Conservation (phyloP, 1,140 invertebrate genomes). For the Andrena cerasifolii region DNA sequence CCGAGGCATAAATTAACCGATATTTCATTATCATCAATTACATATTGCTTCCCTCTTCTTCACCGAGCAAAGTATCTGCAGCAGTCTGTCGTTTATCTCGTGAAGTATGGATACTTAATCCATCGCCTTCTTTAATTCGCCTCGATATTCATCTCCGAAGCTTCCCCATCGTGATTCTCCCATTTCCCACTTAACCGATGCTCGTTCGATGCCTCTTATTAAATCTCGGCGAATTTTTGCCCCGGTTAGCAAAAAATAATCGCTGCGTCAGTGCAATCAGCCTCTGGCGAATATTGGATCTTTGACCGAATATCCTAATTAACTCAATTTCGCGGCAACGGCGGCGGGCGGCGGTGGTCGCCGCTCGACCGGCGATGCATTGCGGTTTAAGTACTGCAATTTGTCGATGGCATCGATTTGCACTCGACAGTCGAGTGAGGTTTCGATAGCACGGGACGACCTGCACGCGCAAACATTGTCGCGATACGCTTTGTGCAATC, state of each 20-base stretch:
- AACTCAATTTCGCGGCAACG: not conserved
- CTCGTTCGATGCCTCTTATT: not conserved
- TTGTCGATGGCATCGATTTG: slow-evolving; percentile 24
- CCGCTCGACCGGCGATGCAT: not conserved
- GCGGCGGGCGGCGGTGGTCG: not conserved
- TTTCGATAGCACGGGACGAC: not conserved
- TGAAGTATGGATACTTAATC: too few relatives aligned
- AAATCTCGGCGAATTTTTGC: not conserved
- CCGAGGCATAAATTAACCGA: too few relatives aligned
- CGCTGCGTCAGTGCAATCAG: not conserved
- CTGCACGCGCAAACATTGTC: slow-evolving; percentile 2
- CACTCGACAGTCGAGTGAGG: slow-evolving; percentile 24
- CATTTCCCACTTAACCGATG: not conserved
- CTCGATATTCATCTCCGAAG: not conserved
- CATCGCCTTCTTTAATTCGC: too few relatives aligned
- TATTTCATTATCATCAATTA: too few relatives aligned
- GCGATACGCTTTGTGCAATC: slow-evolving; percentile 31
- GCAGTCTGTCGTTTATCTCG: too few relatives aligned
- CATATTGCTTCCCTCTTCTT: too few relatives aligned
- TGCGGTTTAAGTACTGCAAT: slow-evolving; percentile 14
- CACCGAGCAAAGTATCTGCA: too few relatives aligned
- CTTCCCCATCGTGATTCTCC: not conserved
- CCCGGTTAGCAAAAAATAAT: not conserved
- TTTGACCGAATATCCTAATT: slow-evolving; percentile 17
- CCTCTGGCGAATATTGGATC: not conserved